Evolutionary conservation across 1,140 invertebrate species (phyloP), one percentile per base, ranked within the genome.

Genomic region (Gonatopus flavifemur): DNA sequence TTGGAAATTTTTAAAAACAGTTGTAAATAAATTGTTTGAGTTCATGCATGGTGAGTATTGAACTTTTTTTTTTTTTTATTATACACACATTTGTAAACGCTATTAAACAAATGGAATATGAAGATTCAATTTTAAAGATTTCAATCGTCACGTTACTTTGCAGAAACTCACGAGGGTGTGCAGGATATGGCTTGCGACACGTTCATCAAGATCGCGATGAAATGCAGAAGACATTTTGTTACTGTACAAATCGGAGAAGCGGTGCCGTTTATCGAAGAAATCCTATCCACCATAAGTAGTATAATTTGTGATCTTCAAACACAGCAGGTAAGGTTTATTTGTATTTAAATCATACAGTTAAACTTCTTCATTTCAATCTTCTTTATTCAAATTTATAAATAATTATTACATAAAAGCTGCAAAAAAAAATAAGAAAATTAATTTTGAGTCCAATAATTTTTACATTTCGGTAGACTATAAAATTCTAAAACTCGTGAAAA

Each of bases 1-100:
- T 80, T 99, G 98, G 98, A 96, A 98, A 76, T 99, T 99, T 79
- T 83, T 99, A n/a, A 99, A 99, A 81, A 99, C 98, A 47, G 98
- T 99, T 68, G 96, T 99, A 36, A 99, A 99, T 81, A 99, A 99
- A 82, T 81, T 99, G 25, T 99, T 99, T 82, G 98, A 99, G 81
- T 99, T 99, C 76, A 99, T 99, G 98, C 98, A 99, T 80, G 90
- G 87, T 89, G 67, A 78, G 78, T 43, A 24, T 35, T 16, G 12
- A 38, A 41, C 21, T 30, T 37, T 10, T 45, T 22, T 33, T 47
- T 37, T 20, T 46, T 53, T 52, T 39, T 31, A 48, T 45, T 45
- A 19, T 16, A 49, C 13, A 49, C n/a, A 16, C 7, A 42, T 42
- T 35, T 15, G 6, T 12, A 7, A 1, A 15, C 16, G 16, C n/a